Evolutionary conservation across 2,113 vertebrate species (phyloP).

Genomic region (Phycodurus eques): DNA sequence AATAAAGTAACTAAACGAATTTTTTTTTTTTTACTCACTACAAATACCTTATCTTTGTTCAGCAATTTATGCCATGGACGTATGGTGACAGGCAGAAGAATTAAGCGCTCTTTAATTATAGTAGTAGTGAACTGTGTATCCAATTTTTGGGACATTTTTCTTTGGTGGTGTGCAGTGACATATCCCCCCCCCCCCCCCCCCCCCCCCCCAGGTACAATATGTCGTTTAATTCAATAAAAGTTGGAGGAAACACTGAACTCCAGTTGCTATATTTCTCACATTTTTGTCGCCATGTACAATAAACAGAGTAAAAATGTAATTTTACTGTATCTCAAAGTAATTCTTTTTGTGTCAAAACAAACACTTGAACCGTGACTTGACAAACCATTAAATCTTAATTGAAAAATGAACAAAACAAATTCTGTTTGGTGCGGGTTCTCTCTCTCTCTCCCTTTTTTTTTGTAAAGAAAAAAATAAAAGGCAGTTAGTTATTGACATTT

Average conservation of each 20-base stretch:
- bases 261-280: too few relatives aligned
- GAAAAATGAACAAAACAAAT: too few relatives aligned
- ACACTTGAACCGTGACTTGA: background rate
- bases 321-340: too few relatives aligned
- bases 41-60: background rate
- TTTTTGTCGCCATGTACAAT: too few relatives aligned
- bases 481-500: conserved; percentile 17
- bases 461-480: background rate
- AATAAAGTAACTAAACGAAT: background rate
- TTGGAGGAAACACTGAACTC: too few relatives aligned
- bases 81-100: background rate
- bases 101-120: background rate
- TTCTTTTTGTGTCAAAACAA: background rate
- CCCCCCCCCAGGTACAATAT: background rate
- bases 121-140: background rate
- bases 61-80: background rate
- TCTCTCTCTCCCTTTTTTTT: too few relatives aligned
- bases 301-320: too few relatives aligned
- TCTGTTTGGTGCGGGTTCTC: background rate
- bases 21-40: background rate
- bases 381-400: background rate
- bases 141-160: background rate
- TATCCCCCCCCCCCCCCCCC: too few relatives aligned
- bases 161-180: background rate
- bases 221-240: too few relatives aligned